A percentile compares a stretch with the other conserved stretches of the same genome.
Evolutionary conservation across 2,113 vertebrate genomes (phyloP).

Genomic region (Panthera leo): DNA sequence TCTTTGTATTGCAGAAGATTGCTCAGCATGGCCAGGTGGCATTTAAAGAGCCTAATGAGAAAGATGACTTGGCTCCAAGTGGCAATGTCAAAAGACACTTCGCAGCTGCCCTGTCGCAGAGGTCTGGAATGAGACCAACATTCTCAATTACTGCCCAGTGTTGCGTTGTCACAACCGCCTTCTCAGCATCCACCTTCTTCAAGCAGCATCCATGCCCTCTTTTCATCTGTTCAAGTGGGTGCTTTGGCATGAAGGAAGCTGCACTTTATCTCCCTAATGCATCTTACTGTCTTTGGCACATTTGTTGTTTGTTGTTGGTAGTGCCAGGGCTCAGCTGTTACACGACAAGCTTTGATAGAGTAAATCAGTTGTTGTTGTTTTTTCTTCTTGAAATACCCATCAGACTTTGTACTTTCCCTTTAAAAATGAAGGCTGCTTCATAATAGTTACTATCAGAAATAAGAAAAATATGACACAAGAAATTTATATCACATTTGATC

Average conservation of each 20-base stretch:
- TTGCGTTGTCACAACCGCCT: neutral
- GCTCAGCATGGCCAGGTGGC: constrained; percentile 52
- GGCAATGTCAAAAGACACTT: constrained; percentile 60
- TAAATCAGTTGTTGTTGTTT: constrained; percentile 53
- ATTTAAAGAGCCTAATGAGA: constrained; percentile 75
- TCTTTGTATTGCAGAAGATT: constrained; percentile 62
- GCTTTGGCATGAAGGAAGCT: constrained; percentile 50
- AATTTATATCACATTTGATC: constrained; percentile 61
- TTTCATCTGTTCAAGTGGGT: constrained; percentile 63
- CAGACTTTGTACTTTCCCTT: constrained; percentile 57
- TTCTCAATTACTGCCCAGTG: constrained; percentile 67
- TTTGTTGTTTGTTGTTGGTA: constrained; percentile 64
- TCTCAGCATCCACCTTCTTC: constrained; percentile 44
- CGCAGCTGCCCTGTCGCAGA: constrained; percentile 39
- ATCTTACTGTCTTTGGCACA: constrained; percentile 69
- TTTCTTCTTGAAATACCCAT: constrained; percentile 66
- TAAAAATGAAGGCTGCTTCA: constrained; percentile 73
- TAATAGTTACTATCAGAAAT: constrained; percentile 37
- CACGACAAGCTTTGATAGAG: constrained; percentile 75
- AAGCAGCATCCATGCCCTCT: neutral
- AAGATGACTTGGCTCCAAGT: constrained; percentile 57
- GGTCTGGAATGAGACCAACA: constrained; percentile 43
- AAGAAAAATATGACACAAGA: constrained; percentile 60
- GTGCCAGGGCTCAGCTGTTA: constrained; percentile 74
- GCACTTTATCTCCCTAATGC: constrained; percentile 67